phyloP scores from a whole-genome alignment of 2,113 vertebrate species.

The Muntiacus reevesi region DNA sequence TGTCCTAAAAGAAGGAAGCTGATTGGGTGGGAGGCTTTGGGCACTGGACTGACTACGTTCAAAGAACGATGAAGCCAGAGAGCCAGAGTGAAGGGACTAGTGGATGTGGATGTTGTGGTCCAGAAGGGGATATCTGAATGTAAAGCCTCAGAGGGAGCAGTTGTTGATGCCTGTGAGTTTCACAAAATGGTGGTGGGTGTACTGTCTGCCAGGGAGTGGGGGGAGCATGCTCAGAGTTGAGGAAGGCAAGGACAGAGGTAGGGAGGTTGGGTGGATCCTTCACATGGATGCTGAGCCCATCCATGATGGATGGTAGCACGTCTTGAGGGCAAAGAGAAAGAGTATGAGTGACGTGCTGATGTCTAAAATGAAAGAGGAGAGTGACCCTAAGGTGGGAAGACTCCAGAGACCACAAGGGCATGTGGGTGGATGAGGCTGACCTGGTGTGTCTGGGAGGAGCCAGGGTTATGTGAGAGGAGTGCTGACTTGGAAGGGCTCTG shows the following conservation, averaged over 20 bases:
- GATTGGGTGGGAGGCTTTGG: neutral
- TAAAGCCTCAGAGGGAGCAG: neutral
- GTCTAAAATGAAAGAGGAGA: neutral
- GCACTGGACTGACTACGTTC: neutral
- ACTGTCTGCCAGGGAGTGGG: neutral
- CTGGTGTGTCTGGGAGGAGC: neutral
- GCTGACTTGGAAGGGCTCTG: neutral
- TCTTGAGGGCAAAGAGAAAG: neutral
- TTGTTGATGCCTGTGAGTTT: neutral
- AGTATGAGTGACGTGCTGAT: neutral
- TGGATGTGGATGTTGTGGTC: neutral
- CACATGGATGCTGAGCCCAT: neutral
- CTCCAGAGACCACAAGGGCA: neutral
- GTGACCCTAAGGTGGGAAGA: neutral
- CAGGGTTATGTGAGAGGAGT: neutral
- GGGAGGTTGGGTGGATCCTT: too few species aligned
- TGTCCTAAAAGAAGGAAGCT: neutral
- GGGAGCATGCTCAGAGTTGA: neutral
- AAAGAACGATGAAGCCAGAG: neutral
- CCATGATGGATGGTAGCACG: neutral
- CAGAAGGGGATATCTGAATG: neutral
- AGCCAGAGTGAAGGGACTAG: neutral
- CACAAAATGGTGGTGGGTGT: neutral
- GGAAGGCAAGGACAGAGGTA: neutral
- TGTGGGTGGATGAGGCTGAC: accelerated